Base-by-base conservation (phyloP, 2,113 vertebrate genomes). In the Nyctibius bracteatus region DNA sequence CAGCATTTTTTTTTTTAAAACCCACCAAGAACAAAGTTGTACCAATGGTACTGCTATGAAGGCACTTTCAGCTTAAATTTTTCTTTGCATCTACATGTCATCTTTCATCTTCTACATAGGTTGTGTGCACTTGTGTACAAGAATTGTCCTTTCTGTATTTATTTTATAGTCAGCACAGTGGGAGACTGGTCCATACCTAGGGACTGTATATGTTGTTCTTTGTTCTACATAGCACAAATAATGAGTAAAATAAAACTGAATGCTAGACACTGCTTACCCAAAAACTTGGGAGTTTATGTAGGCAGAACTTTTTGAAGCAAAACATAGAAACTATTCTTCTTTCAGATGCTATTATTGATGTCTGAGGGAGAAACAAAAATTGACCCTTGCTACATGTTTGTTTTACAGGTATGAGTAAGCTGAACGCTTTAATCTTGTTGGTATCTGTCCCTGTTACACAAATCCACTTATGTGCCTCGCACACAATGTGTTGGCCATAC, bases 401-500 rank as follows among this genome's bases (percentile, higher is more conserved):
- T 43, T 59, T 86, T 70, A 57, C 9, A 72, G 6, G 12, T 81
- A 20, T 1, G 4, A 65, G 35, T 44, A n/a, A 65, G 3, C 6
- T 57, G 35, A 61, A 2, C 12, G 11, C 25, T 77, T 59, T 23
- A 83, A 27, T 28, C 22, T 81, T 51, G 2, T 4, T 66, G 25
- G 11, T 66, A 23, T 66, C 11, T 52, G 17, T 54, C 14, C 28
- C 33, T 49, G 8, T 43, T 8, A 25, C 54, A 52, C 6, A 57
- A 81, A 84, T 9, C 6, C 30, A 61, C 12, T 57, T 81, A 12
- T n/a, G 30, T 55, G 6, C 9, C 54, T 80, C 86, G 16, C 18
- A 68, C 12, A 62, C 3, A 41, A 28, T 0, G 0, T 54, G 8
- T 39, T 47, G 4, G 3, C 27, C 5, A 27, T 31, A 62, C 6